Percentiles rank a stretch among this genome's conserved stretches.
Evolutionary conservation across 2,888 invertebrate species (phyloP).

Genomic region (Orgyia antiqua): DNA sequence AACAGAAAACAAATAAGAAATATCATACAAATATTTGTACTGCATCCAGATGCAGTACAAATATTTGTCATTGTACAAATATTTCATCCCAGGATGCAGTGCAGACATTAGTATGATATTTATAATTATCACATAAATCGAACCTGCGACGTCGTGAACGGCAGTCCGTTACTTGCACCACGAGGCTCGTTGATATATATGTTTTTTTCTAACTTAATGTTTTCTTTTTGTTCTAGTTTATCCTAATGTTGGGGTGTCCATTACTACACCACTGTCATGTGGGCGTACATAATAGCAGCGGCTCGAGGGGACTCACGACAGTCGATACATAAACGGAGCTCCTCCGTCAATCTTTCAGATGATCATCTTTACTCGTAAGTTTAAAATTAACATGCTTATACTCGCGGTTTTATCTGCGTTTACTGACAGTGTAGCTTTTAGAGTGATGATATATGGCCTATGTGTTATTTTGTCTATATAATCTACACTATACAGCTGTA

Average conservation of each 20-base stretch:
- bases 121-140: no score
- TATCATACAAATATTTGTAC: no score
- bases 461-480: no score
- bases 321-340: constrained; percentile 40
- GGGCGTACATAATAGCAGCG: constrained; percentile 86
- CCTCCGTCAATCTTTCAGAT: constrained; percentile 32
- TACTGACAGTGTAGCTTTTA: no score
- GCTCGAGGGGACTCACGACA: constrained; percentile 81
- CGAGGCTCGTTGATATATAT: background rate
- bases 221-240: constrained; percentile 16
- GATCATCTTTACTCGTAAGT: constrained; percentile 50
- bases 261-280: constrained; percentile 68
- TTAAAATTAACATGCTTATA: no score
- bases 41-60: no score
- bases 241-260: constrained; percentile 27
- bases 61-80: no score
- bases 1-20: no score
- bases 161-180: background rate
- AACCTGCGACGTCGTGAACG: background rate
- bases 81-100: no score
- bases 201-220: background rate
- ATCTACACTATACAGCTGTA: background rate
- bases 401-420: no score
- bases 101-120: no score
- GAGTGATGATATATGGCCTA: no score